phyloP scores from a whole-genome alignment of 2,888 invertebrate species.

The Athrips mouffetella region DNA sequence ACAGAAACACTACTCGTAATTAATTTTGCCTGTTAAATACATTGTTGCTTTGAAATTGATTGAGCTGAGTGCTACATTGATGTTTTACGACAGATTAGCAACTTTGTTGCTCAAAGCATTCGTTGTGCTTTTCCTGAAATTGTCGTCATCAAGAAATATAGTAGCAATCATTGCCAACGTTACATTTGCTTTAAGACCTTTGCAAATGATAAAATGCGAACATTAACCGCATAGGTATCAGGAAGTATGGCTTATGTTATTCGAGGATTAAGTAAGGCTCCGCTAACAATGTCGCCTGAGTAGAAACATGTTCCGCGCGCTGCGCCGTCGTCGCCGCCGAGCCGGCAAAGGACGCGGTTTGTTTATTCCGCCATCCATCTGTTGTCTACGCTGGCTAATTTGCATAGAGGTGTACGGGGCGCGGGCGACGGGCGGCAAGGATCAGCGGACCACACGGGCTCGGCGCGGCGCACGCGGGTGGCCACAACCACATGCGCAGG shows the following conservation, averaged over 20 bases:
- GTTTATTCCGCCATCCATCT: constrained; percentile 78
- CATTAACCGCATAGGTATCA: background rate
- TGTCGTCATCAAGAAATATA: background rate
- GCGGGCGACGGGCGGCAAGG: constrained; percentile 38
- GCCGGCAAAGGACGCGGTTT: constrained; percentile 69
- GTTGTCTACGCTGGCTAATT: constrained; percentile 77
- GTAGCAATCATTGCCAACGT: background rate
- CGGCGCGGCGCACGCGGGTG: constrained; percentile 76
- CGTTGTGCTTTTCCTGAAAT: background rate
- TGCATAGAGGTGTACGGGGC: constrained; percentile 68
- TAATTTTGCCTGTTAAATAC: background rate
- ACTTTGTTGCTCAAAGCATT: background rate
- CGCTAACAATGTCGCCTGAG: constrained; percentile 16
- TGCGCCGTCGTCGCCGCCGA: too few species aligned
- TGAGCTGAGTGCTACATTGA: background rate
- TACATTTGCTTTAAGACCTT: background rate
- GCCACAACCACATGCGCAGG: constrained; percentile 73
- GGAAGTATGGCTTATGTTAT: constrained; percentile 8
- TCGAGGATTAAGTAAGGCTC: constrained; percentile 2
- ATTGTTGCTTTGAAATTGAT: background rate
- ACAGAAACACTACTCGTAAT: background rate
- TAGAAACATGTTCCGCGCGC: constrained; percentile 21
- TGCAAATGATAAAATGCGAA: background rate
- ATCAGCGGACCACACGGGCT: constrained; percentile 76
- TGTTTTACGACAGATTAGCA: background rate